Evolutionary conservation across 2,113 vertebrate genomes (phyloP), one percentile per base, ranked within the genome.

Genomic region (Ellobius talpinus): DNA sequence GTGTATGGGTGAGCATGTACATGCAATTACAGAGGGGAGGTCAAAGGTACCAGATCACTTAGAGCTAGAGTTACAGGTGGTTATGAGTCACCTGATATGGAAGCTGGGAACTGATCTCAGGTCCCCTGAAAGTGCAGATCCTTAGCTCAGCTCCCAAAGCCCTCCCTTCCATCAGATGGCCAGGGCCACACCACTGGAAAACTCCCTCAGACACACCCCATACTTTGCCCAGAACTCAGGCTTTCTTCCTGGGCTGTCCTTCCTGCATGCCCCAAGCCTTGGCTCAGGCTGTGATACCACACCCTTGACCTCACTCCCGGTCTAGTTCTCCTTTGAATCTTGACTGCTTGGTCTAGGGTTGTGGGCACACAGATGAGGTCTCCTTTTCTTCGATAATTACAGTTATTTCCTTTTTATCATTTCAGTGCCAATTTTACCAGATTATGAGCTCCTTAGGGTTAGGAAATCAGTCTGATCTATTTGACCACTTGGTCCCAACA

Each of bases 351-450:
- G 50, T 26, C 12, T 11, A 36, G 77, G 78, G 65, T 31, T 66
- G 42, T 23, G 29, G 14, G 74, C 45, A 89, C 73, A 72, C 39
- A 55, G 29, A 29, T 73, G 65, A 68, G 55, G 24, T 50, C 84
- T 93, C 72, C 70, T 19, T 36, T 39, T 91, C 61, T 72, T 73
- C 66, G 63, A 73, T 66, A 33, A 72, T 36, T 84, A 33, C 23
- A 36, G 5, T 61, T 31, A 31, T 42, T 91, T 82, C 29, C 42
- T 58, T 10, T n/a, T 21, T 63, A 50, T 74, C 21, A 23, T 88
- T 86, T 90, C 7, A 10, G 68, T 47, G 36, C 36, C 82, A 94
- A 9, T 96, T 89, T 94, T 66, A 72, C 8, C 52, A 93, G 66
- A 68, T 26, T 55, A 23, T 10, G 26, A 45, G 61, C 39, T 17